Evolutionary conservation across 2,113 vertebrate species (phyloP).

Genomic region (Tonatia bakeri): DNA sequence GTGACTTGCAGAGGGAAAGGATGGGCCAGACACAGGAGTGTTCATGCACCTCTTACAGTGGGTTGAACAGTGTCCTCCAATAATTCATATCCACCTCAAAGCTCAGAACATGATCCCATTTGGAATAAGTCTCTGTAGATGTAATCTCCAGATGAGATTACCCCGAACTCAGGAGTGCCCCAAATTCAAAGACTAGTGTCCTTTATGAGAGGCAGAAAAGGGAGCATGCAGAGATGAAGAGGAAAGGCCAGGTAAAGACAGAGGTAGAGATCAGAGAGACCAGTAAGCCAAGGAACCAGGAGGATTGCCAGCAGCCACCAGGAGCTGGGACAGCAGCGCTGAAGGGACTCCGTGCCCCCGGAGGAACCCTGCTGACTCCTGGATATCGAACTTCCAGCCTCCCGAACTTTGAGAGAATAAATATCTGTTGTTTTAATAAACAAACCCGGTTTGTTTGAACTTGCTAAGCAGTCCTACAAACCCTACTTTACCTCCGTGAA

Average conservation of each 20-base stretch:
- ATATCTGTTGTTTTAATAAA: background rate
- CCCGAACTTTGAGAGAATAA: background rate
- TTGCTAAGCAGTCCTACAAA: background rate
- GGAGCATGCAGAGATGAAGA: background rate
- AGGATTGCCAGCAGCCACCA: too few species aligned
- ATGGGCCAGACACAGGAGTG: background rate
- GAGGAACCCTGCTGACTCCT: background rate
- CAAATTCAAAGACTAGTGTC: background rate
- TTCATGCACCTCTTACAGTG: background rate
- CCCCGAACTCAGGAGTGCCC: too few species aligned
- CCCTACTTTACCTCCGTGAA: background rate
- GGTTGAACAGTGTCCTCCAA: background rate
- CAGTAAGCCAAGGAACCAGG: accelerated
- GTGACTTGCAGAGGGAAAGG: background rate
- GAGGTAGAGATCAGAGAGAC: background rate
- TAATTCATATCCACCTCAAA: background rate
- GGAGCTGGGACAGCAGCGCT: background rate
- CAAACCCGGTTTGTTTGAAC: background rate
- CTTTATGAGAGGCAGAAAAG: background rate
- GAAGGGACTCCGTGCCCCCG: background rate
- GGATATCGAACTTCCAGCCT: background rate
- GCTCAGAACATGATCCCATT: background rate
- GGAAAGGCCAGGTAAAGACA: background rate
- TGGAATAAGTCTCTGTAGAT: background rate
- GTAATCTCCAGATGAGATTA: background rate